A percentile compares a stretch with the other conserved stretches of the same genome.
Conservation (phyloP, 2,888 invertebrate genomes). For the Nemotelus nigrinus region DNA sequence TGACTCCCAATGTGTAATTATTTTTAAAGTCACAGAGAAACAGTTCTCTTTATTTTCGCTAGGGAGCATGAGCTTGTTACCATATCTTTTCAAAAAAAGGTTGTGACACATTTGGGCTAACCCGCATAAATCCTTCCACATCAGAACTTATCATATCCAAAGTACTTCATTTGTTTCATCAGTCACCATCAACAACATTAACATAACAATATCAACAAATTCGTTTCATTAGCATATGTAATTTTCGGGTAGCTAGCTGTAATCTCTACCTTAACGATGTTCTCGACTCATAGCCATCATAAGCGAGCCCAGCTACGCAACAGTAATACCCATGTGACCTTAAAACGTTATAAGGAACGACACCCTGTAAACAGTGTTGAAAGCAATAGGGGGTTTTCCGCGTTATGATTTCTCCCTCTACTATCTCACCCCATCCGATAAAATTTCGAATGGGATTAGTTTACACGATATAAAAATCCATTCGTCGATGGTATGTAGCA, state of each 20-base stretch:
- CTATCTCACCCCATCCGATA: slow-evolving; percentile 12
- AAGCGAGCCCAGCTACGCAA: not conserved
- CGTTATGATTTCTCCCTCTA: slow-evolving; percentile 12
- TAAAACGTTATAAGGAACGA: slow-evolving; percentile 6
- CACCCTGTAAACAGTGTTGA: slow-evolving; percentile 20
- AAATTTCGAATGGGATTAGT: slow-evolving; percentile 46
- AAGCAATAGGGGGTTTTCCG: slow-evolving; percentile 15
- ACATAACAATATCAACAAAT: slow-evolving; percentile 53
- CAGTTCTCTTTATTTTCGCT: too few relatives aligned
- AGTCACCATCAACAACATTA: slow-evolving; percentile 54
- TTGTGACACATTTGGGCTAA: too few relatives aligned
- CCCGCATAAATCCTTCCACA: too few relatives aligned
- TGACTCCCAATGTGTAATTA: too few relatives aligned
- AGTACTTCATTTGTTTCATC: slow-evolving; percentile 45
- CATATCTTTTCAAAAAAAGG: too few relatives aligned
- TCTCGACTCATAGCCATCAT: not conserved
- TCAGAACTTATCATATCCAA: not conserved
- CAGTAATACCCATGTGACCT: slow-evolving; percentile 7
- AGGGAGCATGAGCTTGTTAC: too few relatives aligned
- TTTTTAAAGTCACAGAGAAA: too few relatives aligned
- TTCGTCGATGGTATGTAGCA: slow-evolving; percentile 42
- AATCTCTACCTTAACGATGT: slow-evolving; percentile 35
- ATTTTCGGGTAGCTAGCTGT: slow-evolving; percentile 49
- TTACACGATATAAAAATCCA: slow-evolving; percentile 37
- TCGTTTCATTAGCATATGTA: slow-evolving; percentile 50